Percentiles rank a stretch among this genome's conserved stretches.
Conservation (phyloP, 35 echinoderm and acorn worm species). For the Heliocidaris tuberculata region DNA sequence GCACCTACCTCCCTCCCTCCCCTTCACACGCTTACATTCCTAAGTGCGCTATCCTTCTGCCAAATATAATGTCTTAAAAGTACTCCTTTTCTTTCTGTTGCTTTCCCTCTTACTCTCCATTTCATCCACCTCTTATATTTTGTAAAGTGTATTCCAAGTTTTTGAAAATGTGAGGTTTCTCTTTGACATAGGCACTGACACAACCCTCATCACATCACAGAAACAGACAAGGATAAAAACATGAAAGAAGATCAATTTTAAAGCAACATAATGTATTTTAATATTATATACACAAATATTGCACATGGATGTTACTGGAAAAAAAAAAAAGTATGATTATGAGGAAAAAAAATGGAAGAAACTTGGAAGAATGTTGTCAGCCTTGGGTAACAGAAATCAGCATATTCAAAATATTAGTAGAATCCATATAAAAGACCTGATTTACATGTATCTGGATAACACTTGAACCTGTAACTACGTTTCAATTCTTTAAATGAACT, state of each 20-base stretch:
- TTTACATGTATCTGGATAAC: no score
- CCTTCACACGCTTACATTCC: no score
- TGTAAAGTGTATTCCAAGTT: no score
- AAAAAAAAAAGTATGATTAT: neutral
- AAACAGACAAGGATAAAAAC: neutral
- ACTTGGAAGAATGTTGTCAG: neutral
- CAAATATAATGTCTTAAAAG: no score
- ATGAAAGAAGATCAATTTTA: neutral
- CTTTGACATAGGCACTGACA: neutral
- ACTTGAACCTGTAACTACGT: neutral
- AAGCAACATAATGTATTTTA: neutral
- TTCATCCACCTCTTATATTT: no score
- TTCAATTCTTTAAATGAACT: neutral
- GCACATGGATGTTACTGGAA: neutral
- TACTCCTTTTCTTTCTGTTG: no score
- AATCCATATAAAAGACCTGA: no score
- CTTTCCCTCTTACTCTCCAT: no score
- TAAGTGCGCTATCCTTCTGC: no score
- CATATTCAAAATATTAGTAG: no score
- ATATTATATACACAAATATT: constrained; percentile 7
- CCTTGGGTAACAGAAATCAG: neutral
- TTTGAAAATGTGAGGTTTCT: no score
- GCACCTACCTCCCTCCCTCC: no score
- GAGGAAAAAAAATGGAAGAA: neutral
- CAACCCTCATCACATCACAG: neutral